phyloP scores from a whole-genome alignment of 1,140 invertebrate species.

The Bombus affinis region DNA sequence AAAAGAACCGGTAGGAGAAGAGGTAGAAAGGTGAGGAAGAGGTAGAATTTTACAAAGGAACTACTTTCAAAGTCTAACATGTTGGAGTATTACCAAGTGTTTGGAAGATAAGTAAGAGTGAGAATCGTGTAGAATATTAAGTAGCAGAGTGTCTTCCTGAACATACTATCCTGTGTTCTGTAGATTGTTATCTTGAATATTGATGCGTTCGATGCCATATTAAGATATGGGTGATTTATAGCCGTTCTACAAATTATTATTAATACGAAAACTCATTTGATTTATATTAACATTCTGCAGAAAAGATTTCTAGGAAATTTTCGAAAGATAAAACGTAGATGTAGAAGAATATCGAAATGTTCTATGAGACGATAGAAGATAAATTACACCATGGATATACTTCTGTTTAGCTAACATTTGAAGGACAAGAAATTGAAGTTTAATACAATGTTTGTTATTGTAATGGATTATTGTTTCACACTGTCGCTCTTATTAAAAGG shows the following conservation, averaged over 20 bases:
- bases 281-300: background rate
- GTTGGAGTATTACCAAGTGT: background rate
- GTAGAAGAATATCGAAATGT: background rate
- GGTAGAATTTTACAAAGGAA: constrained; percentile 41
- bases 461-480: no score
- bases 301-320: background rate
- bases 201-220: no score
- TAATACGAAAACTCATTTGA: background rate
- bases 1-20: background rate
- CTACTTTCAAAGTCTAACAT: background rate
- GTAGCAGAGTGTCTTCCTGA: background rate
- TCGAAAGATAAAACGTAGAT: no score
- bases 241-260: background rate
- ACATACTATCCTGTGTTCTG: background rate
- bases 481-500: background rate
- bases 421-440: background rate
- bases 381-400: background rate
- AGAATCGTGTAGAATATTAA: background rate
- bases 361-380: background rate
- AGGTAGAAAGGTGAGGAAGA: constrained; percentile 28
- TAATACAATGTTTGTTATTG: background rate
- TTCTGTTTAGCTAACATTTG: background rate
- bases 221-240: no score
- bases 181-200: background rate
- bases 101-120: background rate